These are phyloP conservation scores for Aegotheles bennettii DNA, from an alignment of 2,113 vertebrate genomes.

Conservation along the genomic window DNA sequence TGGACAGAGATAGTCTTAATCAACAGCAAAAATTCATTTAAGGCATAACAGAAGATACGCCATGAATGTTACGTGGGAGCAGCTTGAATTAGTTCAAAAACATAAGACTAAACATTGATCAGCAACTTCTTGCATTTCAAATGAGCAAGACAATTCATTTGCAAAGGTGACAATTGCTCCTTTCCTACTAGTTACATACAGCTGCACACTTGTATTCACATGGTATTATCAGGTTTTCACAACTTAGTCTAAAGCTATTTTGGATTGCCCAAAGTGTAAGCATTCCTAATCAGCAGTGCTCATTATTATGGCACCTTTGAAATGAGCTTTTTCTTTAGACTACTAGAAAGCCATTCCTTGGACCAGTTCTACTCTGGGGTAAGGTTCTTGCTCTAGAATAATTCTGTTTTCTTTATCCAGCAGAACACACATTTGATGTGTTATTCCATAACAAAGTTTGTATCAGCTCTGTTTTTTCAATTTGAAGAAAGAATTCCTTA, in stretches of 20 bases:
- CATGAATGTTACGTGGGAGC: background rate
- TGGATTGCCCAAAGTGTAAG: background rate
- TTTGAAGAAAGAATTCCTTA: background rate
- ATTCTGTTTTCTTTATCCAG: background rate
- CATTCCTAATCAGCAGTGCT: background rate
- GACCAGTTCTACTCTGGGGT: background rate
- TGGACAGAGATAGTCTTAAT: slow-evolving; percentile 49
- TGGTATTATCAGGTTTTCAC: background rate
- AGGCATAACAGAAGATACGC: background rate
- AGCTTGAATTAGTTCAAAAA: background rate
- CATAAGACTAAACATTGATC: background rate
- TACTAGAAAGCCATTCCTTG: background rate
- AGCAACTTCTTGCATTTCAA: background rate
- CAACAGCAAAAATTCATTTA: slow-evolving; percentile 59
- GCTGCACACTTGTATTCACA: background rate
- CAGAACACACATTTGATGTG: background rate
- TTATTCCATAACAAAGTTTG: background rate
- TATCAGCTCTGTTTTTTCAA: background rate
- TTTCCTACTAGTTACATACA: background rate
- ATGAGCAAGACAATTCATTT: background rate
- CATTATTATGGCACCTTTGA: background rate
- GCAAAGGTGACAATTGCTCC: background rate
- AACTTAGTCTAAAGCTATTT: background rate
- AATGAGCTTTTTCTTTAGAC: background rate
- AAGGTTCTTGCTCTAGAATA: background rate